Evolutionary conservation across 2,113 vertebrate genomes (phyloP).

Genomic region (Burhinus oedicnemus): DNA sequence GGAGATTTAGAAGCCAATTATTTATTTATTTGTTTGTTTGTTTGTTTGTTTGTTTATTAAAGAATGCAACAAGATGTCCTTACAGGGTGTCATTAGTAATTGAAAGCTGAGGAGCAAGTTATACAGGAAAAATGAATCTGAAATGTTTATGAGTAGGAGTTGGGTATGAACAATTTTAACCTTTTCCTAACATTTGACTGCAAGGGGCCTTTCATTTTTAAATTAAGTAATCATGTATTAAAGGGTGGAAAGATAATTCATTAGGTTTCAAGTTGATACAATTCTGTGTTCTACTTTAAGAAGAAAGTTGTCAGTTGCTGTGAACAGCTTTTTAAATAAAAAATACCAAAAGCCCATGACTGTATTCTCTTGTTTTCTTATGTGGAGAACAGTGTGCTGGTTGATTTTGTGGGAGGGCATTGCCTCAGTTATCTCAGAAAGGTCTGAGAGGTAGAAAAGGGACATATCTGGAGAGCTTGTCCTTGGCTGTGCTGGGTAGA

Average conservation of each 20-base stretch:
- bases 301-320: conserved; percentile 14
- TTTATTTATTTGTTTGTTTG: neutral
- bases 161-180: neutral
- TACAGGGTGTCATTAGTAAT: neutral
- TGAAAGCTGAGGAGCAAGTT: conserved; percentile 8
- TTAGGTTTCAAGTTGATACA: conserved; percentile 19
- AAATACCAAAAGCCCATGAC: neutral
- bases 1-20: neutral
- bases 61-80: neutral
- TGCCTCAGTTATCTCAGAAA: neutral
- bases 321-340: neutral
- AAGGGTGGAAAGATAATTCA: conserved; percentile 9
- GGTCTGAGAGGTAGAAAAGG: neutral
- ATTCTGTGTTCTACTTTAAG: conserved; percentile 20
- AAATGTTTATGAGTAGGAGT: neutral
- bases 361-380: neutral
- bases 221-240: conserved; percentile 19
- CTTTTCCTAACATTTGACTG: neutral
- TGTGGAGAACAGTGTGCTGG: neutral
- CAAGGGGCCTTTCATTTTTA: conserved; percentile 33
- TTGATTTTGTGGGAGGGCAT: neutral
- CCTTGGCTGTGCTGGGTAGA: neutral
- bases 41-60: neutral
- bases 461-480: neutral
- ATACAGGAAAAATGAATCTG: neutral